These are phyloP conservation scores for Oncorhynchus gorbuscha DNA, from an alignment of 2,113 vertebrate genomes.

Conservation along the genomic window DNA sequence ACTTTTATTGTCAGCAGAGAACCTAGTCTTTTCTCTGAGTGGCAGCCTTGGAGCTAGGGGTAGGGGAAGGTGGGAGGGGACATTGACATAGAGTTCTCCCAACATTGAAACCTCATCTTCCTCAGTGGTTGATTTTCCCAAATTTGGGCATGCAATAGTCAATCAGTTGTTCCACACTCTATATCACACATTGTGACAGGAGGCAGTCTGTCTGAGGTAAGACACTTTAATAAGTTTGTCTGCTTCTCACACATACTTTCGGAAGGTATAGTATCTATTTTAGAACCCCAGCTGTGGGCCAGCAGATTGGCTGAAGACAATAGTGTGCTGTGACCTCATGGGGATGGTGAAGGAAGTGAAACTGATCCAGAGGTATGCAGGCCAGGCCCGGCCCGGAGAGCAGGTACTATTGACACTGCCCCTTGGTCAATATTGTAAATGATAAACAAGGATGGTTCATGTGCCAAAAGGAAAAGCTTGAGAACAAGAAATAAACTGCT, in stretches of 20 bases:
- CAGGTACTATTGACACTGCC: constrained; percentile 41
- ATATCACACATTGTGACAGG: constrained; percentile 6
- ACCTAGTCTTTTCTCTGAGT: constrained; percentile 11
- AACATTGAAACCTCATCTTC: not conserved
- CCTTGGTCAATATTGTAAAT: constrained; percentile 44
- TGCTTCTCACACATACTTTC: constrained; percentile 20
- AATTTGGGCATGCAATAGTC: not conserved
- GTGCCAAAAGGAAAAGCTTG: constrained; percentile 5
- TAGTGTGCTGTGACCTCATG: constrained; percentile 38
- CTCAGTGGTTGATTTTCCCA: constrained; percentile 5
- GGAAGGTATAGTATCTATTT: not conserved
- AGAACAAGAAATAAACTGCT: too few relatives aligned
- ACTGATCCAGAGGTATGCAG: constrained; percentile 40
- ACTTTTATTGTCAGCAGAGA: not conserved
- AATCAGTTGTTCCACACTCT: constrained; percentile 12
- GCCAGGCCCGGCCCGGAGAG: constrained; percentile 13
- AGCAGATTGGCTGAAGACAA: constrained; percentile 18
- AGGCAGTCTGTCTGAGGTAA: constrained; percentile 16
- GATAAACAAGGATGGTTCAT: constrained; percentile 12
- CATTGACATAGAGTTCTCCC: constrained; percentile 11
- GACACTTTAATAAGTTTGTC: constrained; percentile 13
- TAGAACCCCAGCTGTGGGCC: not conserved
- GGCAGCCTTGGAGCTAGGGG: constrained; percentile 29
- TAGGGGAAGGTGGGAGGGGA: not conserved
- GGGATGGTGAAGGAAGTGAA: constrained; percentile 41